Percentiles rank a stretch among this genome's conserved stretches.
These are phyloP conservation scores for Bombus impatiens DNA, from an alignment of 1,140 invertebrate species.

Conservation along the genomic window DNA sequence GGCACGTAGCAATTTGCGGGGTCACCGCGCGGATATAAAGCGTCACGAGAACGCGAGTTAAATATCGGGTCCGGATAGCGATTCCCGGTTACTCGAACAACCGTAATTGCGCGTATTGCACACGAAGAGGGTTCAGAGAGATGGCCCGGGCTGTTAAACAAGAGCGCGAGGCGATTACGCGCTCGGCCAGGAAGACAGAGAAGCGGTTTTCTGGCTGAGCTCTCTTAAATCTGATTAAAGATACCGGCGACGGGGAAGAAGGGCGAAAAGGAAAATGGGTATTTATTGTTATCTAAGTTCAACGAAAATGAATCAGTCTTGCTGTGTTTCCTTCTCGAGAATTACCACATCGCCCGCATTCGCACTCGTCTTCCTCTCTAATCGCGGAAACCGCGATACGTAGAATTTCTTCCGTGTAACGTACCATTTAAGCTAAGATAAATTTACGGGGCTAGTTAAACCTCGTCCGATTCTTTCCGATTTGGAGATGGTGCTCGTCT, in stretches of 20 bases:
- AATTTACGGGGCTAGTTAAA: background rate
- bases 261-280: constrained; percentile 24
- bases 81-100: constrained; percentile 48
- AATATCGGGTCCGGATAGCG: constrained; percentile 35
- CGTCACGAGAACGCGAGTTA: constrained; percentile 38
- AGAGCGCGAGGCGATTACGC: constrained; percentile 1
- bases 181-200: background rate
- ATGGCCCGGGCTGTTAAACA: constrained; percentile 21
- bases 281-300: constrained; percentile 58
- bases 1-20: constrained; percentile 49
- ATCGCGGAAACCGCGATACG: background rate
- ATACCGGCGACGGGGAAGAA: constrained; percentile 38
- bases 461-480: background rate
- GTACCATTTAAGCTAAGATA: background rate
- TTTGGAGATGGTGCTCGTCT: background rate
- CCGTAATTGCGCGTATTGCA: constrained; percentile 44
- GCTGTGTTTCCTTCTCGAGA: constrained; percentile 2
- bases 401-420: background rate
- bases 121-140: constrained; percentile 9
- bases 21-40: constrained; percentile 48
- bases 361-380: background rate
- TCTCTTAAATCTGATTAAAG: constrained; percentile 58
- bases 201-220: constrained; percentile 26
- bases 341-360: constrained; percentile 14
- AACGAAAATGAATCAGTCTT: constrained; percentile 40